phyloP scores from a whole-genome alignment of 2,113 vertebrate genomes.

The Entomyzon cyanotis region DNA sequence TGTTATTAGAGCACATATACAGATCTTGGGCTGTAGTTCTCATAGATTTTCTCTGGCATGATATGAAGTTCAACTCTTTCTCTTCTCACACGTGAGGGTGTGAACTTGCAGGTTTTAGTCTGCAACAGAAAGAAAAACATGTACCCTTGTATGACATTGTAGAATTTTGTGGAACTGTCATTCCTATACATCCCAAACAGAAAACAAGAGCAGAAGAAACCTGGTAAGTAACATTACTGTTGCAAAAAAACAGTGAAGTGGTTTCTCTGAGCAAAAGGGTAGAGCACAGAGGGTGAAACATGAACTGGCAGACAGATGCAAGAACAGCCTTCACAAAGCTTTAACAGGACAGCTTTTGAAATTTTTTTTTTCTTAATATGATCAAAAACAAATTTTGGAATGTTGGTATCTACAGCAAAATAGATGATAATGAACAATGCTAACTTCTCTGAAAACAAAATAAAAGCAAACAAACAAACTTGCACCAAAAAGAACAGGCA shows the following conservation, averaged over 20 bases:
- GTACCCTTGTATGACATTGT: background rate
- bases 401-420: background rate
- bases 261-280: background rate
- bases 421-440: background rate
- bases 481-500: background rate
- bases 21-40: background rate
- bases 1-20: background rate
- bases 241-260: background rate
- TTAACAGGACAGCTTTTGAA: background rate
- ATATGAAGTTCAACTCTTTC: background rate
- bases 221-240: background rate
- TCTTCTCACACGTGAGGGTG: fast-evolving
- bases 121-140: background rate
- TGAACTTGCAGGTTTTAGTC: background rate
- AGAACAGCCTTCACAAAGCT: background rate
- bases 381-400: background rate
- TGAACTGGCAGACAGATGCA: background rate
- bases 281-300: background rate
- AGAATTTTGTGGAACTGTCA: background rate
- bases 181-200: background rate
- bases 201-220: background rate
- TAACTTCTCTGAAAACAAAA: background rate
- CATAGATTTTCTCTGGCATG: background rate
- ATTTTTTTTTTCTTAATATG: background rate
- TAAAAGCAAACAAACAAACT: background rate